phyloP scores from a whole-genome alignment of 2,113 vertebrate genomes.

The Pleuronectes platessa region DNA sequence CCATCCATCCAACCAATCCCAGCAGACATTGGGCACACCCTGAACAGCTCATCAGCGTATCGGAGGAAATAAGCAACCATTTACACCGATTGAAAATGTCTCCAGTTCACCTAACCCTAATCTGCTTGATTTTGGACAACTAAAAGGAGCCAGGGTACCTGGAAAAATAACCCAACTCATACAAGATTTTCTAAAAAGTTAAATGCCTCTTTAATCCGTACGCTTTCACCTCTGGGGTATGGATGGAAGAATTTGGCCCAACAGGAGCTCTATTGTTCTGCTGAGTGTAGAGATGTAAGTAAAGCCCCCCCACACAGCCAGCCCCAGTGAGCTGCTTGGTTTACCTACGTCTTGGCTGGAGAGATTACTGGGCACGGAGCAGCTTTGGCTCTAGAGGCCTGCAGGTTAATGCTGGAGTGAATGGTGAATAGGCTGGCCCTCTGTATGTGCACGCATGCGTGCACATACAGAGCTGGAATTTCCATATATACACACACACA shows the following conservation, averaged over 20 bases:
- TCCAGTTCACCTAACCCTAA: neutral
- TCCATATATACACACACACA: conserved; percentile 2
- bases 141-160: neutral
- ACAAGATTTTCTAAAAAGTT: neutral
- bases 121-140: neutral
- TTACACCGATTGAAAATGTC: no score
- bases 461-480: conserved; percentile 30
- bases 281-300: conserved; percentile 48
- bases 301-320: conserved; percentile 43
- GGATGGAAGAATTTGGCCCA: conserved; percentile 51
- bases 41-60: no score
- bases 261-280: conserved; percentile 68
- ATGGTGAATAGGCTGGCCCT: conserved; percentile 44
- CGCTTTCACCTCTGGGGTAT: conserved; percentile 29
- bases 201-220: conserved; percentile 33
- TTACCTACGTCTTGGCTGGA: conserved; percentile 39
- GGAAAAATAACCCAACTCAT: neutral
- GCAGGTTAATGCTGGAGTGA: conserved; percentile 53
- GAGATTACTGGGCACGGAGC: conserved; percentile 55
- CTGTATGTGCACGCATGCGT: conserved; percentile 42
- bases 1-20: no score
- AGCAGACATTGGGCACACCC: no score
- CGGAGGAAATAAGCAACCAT: no score
- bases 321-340: conserved; percentile 39
- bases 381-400: conserved; percentile 47